Evolutionary conservation across 1,140 invertebrate genomes (phyloP).

Genomic region (Drosophila dunni): DNA sequence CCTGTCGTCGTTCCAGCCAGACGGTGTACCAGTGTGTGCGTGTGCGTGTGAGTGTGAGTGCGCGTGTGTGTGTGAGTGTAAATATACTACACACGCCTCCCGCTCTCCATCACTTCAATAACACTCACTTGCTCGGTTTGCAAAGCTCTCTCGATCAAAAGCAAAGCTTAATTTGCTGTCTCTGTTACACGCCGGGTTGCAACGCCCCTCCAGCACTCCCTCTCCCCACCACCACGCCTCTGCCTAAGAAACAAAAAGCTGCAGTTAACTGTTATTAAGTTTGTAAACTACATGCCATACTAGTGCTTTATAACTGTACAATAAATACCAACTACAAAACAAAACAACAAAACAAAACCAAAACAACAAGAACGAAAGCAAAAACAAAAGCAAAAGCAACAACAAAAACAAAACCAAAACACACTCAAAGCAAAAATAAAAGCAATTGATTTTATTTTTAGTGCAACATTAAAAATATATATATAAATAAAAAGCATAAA

Average conservation of each 20-base stretch:
- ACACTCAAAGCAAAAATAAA: constrained; percentile 36
- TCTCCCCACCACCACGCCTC: not conserved
- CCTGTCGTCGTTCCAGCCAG: constrained; percentile 30
- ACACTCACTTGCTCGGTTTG: not conserved
- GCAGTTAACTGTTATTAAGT: constrained; percentile 49
- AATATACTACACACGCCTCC: constrained; percentile 32
- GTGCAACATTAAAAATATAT: constrained; percentile 53
- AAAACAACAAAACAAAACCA: constrained; percentile 3
- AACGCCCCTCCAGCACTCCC: not conserved
- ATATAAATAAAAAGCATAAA: constrained; percentile 46
- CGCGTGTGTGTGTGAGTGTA: constrained; percentile 47
- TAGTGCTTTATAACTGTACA: constrained; percentile 82
- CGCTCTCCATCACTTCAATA: not conserved
- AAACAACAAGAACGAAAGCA: constrained; percentile 4
- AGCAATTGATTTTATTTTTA: constrained; percentile 79
- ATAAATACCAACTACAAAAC: constrained; percentile 52
- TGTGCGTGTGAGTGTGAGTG: constrained; percentile 12
- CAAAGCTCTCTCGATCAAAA: constrained; percentile 3
- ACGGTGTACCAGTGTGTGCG: constrained; percentile 7
- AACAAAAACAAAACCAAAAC: constrained; percentile 23
- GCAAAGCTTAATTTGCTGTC: constrained; percentile 34
- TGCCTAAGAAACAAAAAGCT: not conserved
- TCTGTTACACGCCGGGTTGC: constrained; percentile 66
- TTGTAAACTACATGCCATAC: constrained; percentile 67
- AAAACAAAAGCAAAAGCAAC: constrained; percentile 14